Percentiles rank a stretch among this genome's conserved stretches.
Evolutionary conservation across 2,888 invertebrate genomes (phyloP).

Genomic region (Torymus auratus): DNA sequence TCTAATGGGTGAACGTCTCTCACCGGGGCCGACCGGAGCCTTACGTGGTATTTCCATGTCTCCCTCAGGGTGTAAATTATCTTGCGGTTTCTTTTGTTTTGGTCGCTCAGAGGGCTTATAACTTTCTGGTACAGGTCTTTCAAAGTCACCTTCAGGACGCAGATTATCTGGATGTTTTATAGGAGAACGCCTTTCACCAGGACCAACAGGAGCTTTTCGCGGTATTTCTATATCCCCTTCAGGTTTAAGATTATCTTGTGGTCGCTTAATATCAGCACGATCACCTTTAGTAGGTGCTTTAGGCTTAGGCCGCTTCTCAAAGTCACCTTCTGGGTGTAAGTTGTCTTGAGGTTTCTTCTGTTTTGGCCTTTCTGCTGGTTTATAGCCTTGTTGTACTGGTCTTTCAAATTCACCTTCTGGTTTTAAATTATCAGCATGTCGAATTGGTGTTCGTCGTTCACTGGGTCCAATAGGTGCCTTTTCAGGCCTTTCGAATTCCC

Average conservation of each 20-base stretch:
- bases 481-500: conserved; percentile 77
- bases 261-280: conserved; percentile 60
- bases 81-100: conserved; percentile 65
- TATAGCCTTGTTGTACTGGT: conserved; percentile 67
- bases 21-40: too few species aligned
- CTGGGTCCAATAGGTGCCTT: too few species aligned
- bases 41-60: too few species aligned
- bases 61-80: conserved; percentile 61
- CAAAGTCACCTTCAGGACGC: conserved; percentile 77
- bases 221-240: conserved; percentile 80
- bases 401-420: conserved; percentile 66
- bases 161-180: conserved; percentile 76
- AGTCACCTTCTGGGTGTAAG: conserved; percentile 76
- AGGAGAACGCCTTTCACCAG: conserved; percentile 79
- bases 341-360: conserved; percentile 75
- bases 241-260: conserved; percentile 78
- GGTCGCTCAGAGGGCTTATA: conserved; percentile 75
- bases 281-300: too few species aligned
- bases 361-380: conserved; percentile 80
- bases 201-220: conserved; percentile 75
- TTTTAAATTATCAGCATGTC: conserved; percentile 70
- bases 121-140: conserved; percentile 61
- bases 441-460: too few species aligned
- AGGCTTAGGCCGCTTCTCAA: conserved; percentile 67
- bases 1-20: too few species aligned